Evolutionary conservation across 2,113 vertebrate genomes (phyloP).

Genomic region (Neotoma lepida): DNA sequence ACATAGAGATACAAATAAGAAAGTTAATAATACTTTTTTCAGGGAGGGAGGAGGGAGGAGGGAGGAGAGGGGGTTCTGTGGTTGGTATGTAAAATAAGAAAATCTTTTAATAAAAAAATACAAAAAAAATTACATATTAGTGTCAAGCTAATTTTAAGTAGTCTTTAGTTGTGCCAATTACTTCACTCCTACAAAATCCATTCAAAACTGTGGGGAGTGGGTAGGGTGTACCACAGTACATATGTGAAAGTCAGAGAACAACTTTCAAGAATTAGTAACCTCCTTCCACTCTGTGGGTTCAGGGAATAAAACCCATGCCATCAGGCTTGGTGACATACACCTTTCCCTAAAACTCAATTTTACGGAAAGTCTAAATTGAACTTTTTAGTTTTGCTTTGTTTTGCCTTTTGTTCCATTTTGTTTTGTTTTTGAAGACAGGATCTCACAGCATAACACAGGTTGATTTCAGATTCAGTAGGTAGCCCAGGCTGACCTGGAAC

Average conservation of each 20-base stretch:
- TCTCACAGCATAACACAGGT: neutral
- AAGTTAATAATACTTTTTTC: neutral
- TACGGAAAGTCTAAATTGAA: neutral
- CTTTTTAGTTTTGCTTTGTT: neutral
- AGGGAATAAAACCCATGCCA: neutral
- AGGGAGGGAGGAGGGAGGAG: too few relatives aligned
- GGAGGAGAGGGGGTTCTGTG: too few relatives aligned
- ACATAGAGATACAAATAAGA: constrained; percentile 6
- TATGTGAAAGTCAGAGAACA: neutral
- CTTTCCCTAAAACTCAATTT: constrained; percentile 1
- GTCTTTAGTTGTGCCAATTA: neutral
- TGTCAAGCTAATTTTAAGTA: neutral
- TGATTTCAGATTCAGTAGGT: neutral
- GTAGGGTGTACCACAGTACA: neutral
- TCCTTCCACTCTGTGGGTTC: neutral
- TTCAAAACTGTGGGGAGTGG: neutral
- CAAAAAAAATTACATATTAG: neutral
- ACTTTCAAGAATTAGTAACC: neutral
- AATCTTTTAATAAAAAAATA: too few relatives aligned
- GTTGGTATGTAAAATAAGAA: too few relatives aligned
- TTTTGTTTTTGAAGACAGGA: neutral
- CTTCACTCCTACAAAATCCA: neutral
- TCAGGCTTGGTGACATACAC: neutral
- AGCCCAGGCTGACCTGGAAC: neutral
- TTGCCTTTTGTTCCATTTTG: neutral